phyloP scores from a whole-genome alignment of 2,888 invertebrate genomes.

The Ligdia adustata region DNA sequence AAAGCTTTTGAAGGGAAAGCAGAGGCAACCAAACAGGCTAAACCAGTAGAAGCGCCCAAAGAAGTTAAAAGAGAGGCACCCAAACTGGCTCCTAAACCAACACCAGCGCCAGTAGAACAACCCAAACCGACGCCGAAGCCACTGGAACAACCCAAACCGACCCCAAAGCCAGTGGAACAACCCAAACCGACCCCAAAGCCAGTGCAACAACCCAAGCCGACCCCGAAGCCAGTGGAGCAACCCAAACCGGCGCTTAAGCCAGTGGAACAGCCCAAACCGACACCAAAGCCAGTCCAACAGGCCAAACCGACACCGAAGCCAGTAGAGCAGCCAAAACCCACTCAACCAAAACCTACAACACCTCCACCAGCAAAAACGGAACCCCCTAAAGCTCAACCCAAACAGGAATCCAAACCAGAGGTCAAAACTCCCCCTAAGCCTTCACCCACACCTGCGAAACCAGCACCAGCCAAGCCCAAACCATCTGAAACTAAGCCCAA shows the following conservation, averaged over 20 bases:
- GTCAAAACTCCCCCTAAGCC: constrained; percentile 27
- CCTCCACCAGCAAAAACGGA: constrained; percentile 1
- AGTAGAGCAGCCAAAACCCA: constrained; percentile 10
- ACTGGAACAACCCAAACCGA: constrained; percentile 9
- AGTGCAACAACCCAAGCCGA: constrained; percentile 11
- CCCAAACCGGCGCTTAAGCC: constrained; percentile 6
- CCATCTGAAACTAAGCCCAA: constrained; percentile 30
- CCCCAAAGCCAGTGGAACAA: constrained; percentile 13
- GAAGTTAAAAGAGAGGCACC: neutral
- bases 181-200: constrained; percentile 7
- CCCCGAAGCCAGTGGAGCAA: constrained; percentile 11
- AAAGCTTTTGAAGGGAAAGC: constrained; percentile 56
- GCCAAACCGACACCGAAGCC: constrained; percentile 18
- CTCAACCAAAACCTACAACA: constrained; percentile 20
- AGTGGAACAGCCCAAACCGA: constrained; percentile 13
- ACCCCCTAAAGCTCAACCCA: constrained; percentile 3
- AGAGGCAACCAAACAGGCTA: constrained; percentile 22
- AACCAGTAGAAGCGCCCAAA: constrained; percentile 12
- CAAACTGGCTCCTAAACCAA: constrained; percentile 7
- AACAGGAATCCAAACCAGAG: constrained; percentile 25
- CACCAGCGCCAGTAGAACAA: constrained; percentile 3
- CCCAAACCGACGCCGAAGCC: constrained; percentile 11
- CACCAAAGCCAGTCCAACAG: constrained; percentile 15
- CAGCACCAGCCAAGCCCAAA: constrained; percentile 31
- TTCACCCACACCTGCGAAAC: constrained; percentile 31